Conservation (phyloP, 1,140 invertebrate species). For the Pseudoatta argentina region DNA sequence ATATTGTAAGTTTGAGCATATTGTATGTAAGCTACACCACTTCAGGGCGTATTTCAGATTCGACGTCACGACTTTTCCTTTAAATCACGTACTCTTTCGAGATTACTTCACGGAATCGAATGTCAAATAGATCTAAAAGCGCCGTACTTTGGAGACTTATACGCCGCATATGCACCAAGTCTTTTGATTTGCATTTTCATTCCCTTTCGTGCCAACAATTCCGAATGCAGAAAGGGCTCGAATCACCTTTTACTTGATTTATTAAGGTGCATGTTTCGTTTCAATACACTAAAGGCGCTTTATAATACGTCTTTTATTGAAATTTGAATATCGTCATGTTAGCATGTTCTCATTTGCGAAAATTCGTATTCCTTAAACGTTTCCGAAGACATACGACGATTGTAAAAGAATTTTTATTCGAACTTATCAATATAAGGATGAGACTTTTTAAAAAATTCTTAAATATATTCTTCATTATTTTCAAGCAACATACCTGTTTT, state of each 20-base stretch:
- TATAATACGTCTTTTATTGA: constrained; percentile 17
- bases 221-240: constrained; percentile 43
- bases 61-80: constrained; percentile 26
- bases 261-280: constrained; percentile 53
- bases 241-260: constrained; percentile 57
- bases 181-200: constrained; percentile 45
- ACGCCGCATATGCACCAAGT: background rate
- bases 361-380: background rate
- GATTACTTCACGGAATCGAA: constrained; percentile 57
- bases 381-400: background rate
- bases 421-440: background rate
- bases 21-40: constrained; percentile 14
- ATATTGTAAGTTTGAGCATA: constrained; percentile 16
- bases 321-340: constrained; percentile 47
- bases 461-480: background rate
- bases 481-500: background rate
- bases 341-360: background rate
- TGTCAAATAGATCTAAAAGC: constrained; percentile 16
- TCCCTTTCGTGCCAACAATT: constrained; percentile 41
- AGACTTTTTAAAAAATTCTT: background rate
- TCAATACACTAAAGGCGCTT: background rate
- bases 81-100: constrained; percentile 50
- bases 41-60: constrained; percentile 41
- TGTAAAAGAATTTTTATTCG: background rate
- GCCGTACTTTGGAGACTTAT: constrained; percentile 40